Evolutionary conservation across 1,140 invertebrate species (phyloP).

Genomic region (Zaprionus davidi): DNA sequence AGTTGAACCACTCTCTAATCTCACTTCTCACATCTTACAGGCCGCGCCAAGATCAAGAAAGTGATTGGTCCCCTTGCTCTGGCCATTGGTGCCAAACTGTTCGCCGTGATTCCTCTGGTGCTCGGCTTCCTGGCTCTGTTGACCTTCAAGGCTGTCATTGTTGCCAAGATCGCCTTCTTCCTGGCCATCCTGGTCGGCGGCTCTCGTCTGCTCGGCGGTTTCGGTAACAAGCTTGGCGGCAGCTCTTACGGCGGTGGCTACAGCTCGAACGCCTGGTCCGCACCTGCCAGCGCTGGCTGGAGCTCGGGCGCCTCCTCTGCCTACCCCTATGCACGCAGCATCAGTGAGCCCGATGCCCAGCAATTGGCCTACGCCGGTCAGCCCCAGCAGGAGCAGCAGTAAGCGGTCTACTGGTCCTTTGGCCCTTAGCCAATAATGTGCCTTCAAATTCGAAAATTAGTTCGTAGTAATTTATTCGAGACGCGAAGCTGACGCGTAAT

Average conservation of each 20-base stretch:
- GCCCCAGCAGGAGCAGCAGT: conserved; percentile 46
- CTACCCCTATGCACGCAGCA: conserved; percentile 87
- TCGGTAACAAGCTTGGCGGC: conserved; percentile 77
- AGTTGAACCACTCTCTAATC: not conserved
- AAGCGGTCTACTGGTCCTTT: conserved; percentile 13
- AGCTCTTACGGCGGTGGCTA: conserved; percentile 66
- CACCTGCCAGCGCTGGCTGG: conserved; percentile 81
- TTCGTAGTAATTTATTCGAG: conserved; percentile 73
- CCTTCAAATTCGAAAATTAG: conserved; percentile 72
- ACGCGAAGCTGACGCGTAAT: conserved; percentile 61
- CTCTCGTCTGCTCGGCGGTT: conserved; percentile 88
- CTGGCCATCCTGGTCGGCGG: conserved; percentile 88
- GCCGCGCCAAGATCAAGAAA: conserved; percentile 90
- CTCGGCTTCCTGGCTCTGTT: conserved; percentile 89
- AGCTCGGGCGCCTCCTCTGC: conserved; percentile 82
- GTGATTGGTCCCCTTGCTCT: conserved; percentile 87
- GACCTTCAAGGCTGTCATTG: conserved; percentile 89
- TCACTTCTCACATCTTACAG: conserved; percentile 76
- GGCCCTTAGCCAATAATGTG: conserved; percentile 54
- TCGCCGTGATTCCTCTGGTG: conserved; percentile 88
- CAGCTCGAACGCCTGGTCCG: conserved; percentile 74
- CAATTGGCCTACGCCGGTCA: conserved; percentile 64
- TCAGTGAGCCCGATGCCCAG: conserved; percentile 85
- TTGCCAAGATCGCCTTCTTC: conserved; percentile 90
- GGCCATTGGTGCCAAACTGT: conserved; percentile 88